Percentiles rank a stretch among this genome's conserved stretches.
These are phyloP conservation scores for Tenthredo livida DNA, from an alignment of 2,888 invertebrate genomes.

Conservation along the genomic window DNA sequence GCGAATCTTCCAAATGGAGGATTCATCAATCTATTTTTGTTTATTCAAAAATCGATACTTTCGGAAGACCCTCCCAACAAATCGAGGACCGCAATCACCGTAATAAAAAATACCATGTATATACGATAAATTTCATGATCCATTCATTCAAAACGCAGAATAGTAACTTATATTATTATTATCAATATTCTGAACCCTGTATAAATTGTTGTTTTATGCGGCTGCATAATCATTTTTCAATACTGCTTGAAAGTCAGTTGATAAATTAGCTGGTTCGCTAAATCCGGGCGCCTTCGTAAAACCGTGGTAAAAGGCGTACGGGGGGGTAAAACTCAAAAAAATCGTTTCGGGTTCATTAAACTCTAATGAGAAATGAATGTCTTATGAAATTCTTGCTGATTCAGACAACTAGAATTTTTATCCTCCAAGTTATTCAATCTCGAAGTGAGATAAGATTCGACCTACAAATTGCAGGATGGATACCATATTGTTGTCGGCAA, in stretches of 20 bases:
- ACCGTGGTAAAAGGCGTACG: background rate
- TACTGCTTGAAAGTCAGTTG: background rate
- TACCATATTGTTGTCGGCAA: constrained; percentile 19
- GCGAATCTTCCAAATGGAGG: background rate
- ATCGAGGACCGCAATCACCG: background rate
- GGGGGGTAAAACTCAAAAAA: background rate
- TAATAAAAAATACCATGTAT: background rate
- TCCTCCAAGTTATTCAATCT: background rate
- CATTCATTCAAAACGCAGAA: background rate
- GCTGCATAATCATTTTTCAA: too few relatives aligned
- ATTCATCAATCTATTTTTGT: background rate
- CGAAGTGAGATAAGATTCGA: background rate
- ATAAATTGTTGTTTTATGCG: too few relatives aligned
- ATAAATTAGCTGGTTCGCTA: background rate
- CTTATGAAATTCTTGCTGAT: background rate
- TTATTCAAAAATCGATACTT: background rate
- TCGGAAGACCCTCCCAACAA: background rate
- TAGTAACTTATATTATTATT: background rate
- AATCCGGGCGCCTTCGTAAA: background rate
- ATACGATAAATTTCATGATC: too few relatives aligned
- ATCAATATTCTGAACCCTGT: background rate
- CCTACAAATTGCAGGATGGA: background rate
- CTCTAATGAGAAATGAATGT: background rate
- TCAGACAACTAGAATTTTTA: background rate
- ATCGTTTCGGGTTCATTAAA: background rate